Evolutionary conservation across 2,113 vertebrate species (phyloP), one percentile per base, ranked within the genome.

Genomic region (Elephantulus edwardii): DNA sequence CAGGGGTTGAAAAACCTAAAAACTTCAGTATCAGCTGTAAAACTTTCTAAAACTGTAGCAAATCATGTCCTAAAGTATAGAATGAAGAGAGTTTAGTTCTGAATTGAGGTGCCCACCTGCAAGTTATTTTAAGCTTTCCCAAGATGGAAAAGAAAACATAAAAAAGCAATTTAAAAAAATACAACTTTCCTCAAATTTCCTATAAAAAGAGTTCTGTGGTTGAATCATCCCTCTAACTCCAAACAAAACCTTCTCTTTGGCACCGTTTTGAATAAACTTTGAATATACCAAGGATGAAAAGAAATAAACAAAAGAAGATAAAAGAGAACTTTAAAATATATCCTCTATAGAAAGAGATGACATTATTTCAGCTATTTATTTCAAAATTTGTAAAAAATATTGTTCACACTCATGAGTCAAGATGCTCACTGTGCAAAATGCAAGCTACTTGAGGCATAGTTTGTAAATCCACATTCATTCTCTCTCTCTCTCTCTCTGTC

Each of bases 71-170:
- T 83, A 54, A 71, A 95, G 35, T 87, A 81, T 75, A 92, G 48
- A 91, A n/a, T n/a, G n/a, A n/a, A n/a, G n/a, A n/a, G 94, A 74
- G 46, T 28, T 95, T 72, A 83, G 74, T 87, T 84, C n/a, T 50
- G 35, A 40, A 44, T 30, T 88, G 44, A 50, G 42, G 72, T 93
- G 70, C 81, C 92, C 83, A 93, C 91, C 82, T 88, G 93, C 35
- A 89, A 89, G 95, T 91, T 96, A 95, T 95, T 96, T 95, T 96
- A 93, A 93, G 62, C 64, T 0, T 95, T 81, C 83, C 81, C 62
- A 83, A 83, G 78, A 93, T 58, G 84, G 93, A 95, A 94, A 93
- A 40, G 44, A 93, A 95, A 90, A 86, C 70, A 90, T 60, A 77
- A 40, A 56, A 35, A 42, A 40, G 48, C n/a, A n/a, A n/a, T n/a